Base-by-base conservation (phyloP, 1,140 invertebrate species). In the Temnothorax nylanderi region DNA sequence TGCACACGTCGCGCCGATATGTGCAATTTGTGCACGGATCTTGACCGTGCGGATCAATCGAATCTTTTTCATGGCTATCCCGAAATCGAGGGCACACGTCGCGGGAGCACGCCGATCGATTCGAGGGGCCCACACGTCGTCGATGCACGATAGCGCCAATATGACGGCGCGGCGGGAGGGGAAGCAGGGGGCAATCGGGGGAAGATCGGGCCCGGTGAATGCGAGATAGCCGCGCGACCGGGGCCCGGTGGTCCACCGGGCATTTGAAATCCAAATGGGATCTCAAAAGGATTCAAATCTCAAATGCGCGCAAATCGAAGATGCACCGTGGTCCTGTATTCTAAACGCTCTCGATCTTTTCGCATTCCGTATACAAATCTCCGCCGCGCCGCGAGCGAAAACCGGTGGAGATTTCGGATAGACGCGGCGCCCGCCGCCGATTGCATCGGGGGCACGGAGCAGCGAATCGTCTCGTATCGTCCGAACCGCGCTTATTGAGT, bases 221-320 rank as follows among this genome's bases (percentile, higher is more conserved):
- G 21, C 37, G 6, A 85, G 80, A 81, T 71, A 87, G 77, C 51
- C 34, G 51, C 34, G 65, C 16, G 64, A 62, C 75, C 44, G 34
- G 16, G 64, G 41, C 54, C n/a, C 56, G 37, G 37, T 18, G 41
- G 49, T 41, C 37, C 44, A 21, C 71, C 26, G 26, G 51, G 47
- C 60, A 82, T 90, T 90, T 88, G 67, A 88, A 91, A 88, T 88
- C 74, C 78, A 91, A 88, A 91, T 91, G 34, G 72, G 89, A 37
- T 67, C 85, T 88, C 77, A 67, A 91, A 91, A 87, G 80, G 69
- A 91, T 91, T 89, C 85, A 90, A 91, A 91, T 90, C 62, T 41
- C 64, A 16, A 32, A 34, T 11, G 37, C 44, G 11, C 67, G 56
- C 80, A 67, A 54, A 21, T 65, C 64, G 60, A 41, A 76, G 84